Evolutionary conservation across 1,140 invertebrate genomes (phyloP), one percentile per base, ranked within the genome.

Genomic region (Centruroides vittatus): DNA sequence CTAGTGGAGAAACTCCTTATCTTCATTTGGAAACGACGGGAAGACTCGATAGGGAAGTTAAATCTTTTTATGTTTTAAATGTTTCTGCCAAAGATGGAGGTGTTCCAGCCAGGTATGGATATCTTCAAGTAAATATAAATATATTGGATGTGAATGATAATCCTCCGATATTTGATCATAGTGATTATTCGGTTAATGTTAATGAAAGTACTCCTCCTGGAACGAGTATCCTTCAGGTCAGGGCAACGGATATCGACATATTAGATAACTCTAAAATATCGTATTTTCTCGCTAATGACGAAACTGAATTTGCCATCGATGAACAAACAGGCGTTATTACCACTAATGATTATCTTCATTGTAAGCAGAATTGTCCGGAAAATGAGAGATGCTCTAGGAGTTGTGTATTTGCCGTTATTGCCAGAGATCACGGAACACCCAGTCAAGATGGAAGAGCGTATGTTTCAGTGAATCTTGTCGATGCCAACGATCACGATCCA

Each of bases 121-220:
- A 84, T 72, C 75, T 93, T 13, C 81, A 86, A 73, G 88, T 94
- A n/a, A 91, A 91, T 72, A 86, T 93, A 10, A 86, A 85, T n/a
- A 86, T 93, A 58, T 73, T 93, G 59, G 93, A 96, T 73, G 88
- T 93, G 0, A 96, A 96, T 71, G 92, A 96, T 71, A 93, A 95
- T 74, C 87, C 90, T n/a, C 93, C 93, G 35, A 85, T 91, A 57
- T 93, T 94, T 67, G 87, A 90, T 71, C 88, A 92, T 70, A 88
- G 84, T 74, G 90, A 93, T 69, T 96, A 95, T 74, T 86, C 85
- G 53, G 89, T 94, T 0, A 86, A 85, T 5, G 68, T 97, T 12
- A 90, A 92, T 72, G 94, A 98, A 75, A 94, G 87, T 68, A 86
- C 89, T 5, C 81, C 84, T 5, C 82, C 85, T 0, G 89, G 89